Evolutionary conservation across 2,113 vertebrate genomes (phyloP), one percentile per base, ranked within the genome.

Genomic region (Probosciger aterrimus): DNA sequence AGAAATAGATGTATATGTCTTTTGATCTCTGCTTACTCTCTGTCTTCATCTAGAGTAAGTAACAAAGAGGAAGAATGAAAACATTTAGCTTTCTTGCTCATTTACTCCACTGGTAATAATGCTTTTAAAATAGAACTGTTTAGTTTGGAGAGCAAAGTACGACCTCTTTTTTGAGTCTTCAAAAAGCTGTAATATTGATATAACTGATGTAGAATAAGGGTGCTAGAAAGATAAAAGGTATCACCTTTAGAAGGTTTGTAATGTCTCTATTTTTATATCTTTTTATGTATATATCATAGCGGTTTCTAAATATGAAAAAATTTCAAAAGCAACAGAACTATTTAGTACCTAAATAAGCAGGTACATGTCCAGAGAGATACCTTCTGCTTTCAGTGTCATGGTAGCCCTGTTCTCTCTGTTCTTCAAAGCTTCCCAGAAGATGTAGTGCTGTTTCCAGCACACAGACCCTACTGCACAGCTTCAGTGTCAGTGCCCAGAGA

Each of bases 1-100:
- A 81, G 35, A 68, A 77, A 64, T 3, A 43, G 22, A 43, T 2
- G 1, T 6, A 7, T 0, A 0, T 49, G 20, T 53, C 25, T 86
- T 50, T 71, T 46, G 35, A 37, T 41, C 15, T 76, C 43, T 94
- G 63, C 28, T 53, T 86, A 7, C 46, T 62, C 28, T 19, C 44
- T 68, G 12, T 50, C 70, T 39, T 86, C n/a, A 46, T 41, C 41
- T 69, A 33, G 27, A 75, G 15, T 35, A 64, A 27, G 31, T 33
- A 31, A 46, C 35, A 44, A 70, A 95, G 73, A 59, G 50, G n/a
- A 37, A 20, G 37, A 37, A 57, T 44, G 28, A 19, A 59, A 49
- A 73, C 52, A 33, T 19, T 35, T 78, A 3, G 18, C 31, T 59
- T 71, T 49, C 28, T 46, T 50, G 53, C n/a, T 86, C 28, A 18